Evolutionary conservation across 1,140 invertebrate species (phyloP).

Genomic region (Leptestheria dahalacensis): DNA sequence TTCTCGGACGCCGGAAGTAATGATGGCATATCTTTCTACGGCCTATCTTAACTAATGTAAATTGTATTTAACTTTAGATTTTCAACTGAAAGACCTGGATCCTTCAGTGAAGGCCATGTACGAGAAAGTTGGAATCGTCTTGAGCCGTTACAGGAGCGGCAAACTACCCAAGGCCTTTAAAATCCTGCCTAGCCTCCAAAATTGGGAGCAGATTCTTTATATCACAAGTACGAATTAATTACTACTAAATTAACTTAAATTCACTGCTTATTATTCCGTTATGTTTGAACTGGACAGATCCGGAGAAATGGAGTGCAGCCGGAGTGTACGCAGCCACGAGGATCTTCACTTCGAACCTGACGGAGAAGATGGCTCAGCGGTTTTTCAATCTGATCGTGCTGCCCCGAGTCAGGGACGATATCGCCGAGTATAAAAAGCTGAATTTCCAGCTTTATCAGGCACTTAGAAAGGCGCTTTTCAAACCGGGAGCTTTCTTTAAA

Average conservation of each 20-base stretch:
- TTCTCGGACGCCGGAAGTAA: constrained; percentile 55
- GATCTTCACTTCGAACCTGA: constrained; percentile 91
- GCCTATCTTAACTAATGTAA: not conserved
- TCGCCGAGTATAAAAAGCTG: constrained; percentile 83
- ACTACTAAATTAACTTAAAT: constrained; percentile 11
- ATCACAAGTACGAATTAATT: constrained; percentile 40
- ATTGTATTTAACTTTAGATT: constrained; percentile 25
- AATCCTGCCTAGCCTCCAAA: constrained; percentile 75
- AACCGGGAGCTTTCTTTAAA: constrained; percentile 98
- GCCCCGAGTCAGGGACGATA: constrained; percentile 85
- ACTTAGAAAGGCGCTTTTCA: constrained; percentile 81
- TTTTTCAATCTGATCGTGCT: constrained; percentile 90
- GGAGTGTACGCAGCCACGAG: constrained; percentile 87
- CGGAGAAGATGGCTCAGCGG: constrained; percentile 88
- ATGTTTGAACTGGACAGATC: constrained; percentile 41
- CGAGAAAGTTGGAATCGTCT: constrained; percentile 69
- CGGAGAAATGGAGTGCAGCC: constrained; percentile 72
- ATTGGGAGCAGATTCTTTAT: constrained; percentile 93
- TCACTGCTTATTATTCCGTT: not conserved
- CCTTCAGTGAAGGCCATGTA: constrained; percentile 61
- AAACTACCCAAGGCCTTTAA: constrained; percentile 98
- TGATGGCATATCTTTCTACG: not conserved
- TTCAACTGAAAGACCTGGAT: constrained; percentile 62
- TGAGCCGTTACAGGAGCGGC: constrained; percentile 80
- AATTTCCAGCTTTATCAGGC: constrained; percentile 97